A percentile compares a stretch with the other conserved stretches of the same genome.
These are phyloP conservation scores for Rhabditophanes sp. DNA, from an alignment of 2,888 invertebrate species.

Conservation along the genomic window DNA sequence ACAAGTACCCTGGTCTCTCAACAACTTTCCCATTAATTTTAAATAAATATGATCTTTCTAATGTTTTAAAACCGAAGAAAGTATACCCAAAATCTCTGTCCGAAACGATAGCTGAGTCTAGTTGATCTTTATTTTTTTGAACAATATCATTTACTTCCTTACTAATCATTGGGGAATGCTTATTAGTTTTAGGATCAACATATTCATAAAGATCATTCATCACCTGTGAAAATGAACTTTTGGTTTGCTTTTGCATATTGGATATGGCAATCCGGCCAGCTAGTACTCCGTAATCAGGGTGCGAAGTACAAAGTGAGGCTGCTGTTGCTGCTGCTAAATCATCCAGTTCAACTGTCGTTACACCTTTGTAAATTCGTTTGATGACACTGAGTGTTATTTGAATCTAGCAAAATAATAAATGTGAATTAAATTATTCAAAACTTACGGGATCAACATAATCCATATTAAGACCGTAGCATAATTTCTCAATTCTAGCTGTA, in stretches of 20 bases:
- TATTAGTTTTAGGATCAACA: constrained; percentile 58
- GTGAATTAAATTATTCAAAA: constrained; percentile 17
- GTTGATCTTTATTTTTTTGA: constrained; percentile 62
- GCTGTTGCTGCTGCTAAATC: constrained; percentile 94
- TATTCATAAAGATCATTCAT: constrained; percentile 67
- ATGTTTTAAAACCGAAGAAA: constrained; percentile 96
- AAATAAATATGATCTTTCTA: constrained; percentile 81
- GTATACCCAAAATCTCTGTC: constrained; percentile 90
- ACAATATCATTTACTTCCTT: constrained; percentile 65
- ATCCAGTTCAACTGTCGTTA: constrained; percentile 87
- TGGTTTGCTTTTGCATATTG: constrained; percentile 93
- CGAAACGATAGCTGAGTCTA: constrained; percentile 88
- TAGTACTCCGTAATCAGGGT: constrained; percentile 73
- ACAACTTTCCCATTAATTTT: constrained; percentile 72
- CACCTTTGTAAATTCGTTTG: constrained; percentile 81
- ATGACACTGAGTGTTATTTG: constrained; percentile 61
- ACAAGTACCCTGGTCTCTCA: constrained; percentile 92
- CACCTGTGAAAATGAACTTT: constrained; percentile 62
- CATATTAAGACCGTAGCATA: constrained; percentile 82
- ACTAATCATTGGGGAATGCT: constrained; percentile 67
- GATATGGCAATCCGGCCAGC: constrained; percentile 74
- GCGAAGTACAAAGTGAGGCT: constrained; percentile 90
- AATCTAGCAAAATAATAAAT: constrained; percentile 31
- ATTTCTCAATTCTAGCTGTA: constrained; percentile 75
- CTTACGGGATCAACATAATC: constrained; percentile 85